phyloP scores from a whole-genome alignment of 1,140 invertebrate species.

The Bilobella aurantiaca region DNA sequence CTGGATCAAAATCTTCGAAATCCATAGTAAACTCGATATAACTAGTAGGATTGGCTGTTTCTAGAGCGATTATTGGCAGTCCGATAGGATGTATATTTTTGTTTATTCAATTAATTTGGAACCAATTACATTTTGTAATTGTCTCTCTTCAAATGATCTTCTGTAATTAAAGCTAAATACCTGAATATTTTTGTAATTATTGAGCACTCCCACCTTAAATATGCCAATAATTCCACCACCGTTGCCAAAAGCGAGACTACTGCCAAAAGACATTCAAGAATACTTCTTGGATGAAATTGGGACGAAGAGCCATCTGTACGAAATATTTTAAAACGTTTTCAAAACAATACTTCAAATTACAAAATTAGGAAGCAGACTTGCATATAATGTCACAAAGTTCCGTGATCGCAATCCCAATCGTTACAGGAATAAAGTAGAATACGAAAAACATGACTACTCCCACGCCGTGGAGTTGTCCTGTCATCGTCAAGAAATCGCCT shows the following conservation, averaged over 20 bases:
- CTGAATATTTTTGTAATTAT: no score
- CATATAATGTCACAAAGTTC: not conserved
- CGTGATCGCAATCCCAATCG: not conserved
- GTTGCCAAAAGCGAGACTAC: not conserved
- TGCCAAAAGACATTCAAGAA: not conserved
- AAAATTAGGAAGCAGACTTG: not conserved
- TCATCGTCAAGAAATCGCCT: conserved; percentile 8
- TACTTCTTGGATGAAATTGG: conserved; percentile 4
- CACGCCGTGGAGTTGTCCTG: conserved; percentile 9
- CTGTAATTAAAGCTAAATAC: no score
- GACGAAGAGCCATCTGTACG: not conserved
- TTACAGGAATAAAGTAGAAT: not conserved
- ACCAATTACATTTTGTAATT: no score
- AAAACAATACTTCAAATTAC: not conserved
- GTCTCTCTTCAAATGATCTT: no score
- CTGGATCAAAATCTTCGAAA: no score
- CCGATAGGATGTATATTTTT: no score
- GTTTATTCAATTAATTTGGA: no score
- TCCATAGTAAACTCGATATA: no score
- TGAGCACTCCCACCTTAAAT: no score
- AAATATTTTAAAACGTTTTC: not conserved
- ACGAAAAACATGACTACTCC: conserved; percentile 6
- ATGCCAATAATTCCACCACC: not conserved
- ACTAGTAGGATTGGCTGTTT: no score
- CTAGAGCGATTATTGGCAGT: no score